phyloP scores from a whole-genome alignment of 1,140 invertebrate species.

The Muscidifurax raptorellus region DNA sequence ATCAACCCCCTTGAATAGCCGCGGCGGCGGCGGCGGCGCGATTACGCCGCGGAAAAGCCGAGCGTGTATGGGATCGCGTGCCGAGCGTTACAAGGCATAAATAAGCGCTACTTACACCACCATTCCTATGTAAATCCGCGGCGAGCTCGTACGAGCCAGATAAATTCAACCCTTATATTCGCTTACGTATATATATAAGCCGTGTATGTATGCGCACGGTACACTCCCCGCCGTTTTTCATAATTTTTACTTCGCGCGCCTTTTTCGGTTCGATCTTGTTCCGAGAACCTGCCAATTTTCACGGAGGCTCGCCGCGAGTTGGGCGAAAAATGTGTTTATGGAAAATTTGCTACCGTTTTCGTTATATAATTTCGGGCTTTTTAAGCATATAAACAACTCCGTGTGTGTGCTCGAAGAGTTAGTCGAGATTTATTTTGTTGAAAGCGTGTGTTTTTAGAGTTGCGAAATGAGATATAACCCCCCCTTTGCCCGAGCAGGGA shows the following conservation, averaged over 20 bases:
- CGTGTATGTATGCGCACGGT: neutral
- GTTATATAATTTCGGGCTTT: neutral
- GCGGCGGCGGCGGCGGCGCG: neutral
- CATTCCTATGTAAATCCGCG: conserved; percentile 64
- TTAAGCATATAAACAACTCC: neutral
- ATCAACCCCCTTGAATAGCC: neutral
- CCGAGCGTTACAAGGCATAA: conserved; percentile 58
- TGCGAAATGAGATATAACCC: conserved; percentile 19
- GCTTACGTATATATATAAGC: neutral
- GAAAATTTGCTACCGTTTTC: too few species aligned
- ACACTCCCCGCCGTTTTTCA: neutral
- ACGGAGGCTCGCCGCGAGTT: neutral
- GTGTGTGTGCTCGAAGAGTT: neutral
- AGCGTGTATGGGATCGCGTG: conserved; percentile 57
- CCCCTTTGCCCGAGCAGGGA: neutral
- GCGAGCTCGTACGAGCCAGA: conserved; percentile 49
- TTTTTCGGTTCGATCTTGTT: neutral
- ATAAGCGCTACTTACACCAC: conserved; percentile 63
- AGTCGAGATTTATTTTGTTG: neutral
- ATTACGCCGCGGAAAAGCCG: conserved; percentile 23
- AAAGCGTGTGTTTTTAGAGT: neutral
- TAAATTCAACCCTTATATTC: conserved; percentile 22
- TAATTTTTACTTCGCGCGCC: neutral
- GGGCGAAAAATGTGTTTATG: too few species aligned
- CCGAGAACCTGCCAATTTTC: neutral